phyloP scores from a whole-genome alignment of 2,797 vertebrate genomes.

The Dicrostonyx torquatus region DNA sequence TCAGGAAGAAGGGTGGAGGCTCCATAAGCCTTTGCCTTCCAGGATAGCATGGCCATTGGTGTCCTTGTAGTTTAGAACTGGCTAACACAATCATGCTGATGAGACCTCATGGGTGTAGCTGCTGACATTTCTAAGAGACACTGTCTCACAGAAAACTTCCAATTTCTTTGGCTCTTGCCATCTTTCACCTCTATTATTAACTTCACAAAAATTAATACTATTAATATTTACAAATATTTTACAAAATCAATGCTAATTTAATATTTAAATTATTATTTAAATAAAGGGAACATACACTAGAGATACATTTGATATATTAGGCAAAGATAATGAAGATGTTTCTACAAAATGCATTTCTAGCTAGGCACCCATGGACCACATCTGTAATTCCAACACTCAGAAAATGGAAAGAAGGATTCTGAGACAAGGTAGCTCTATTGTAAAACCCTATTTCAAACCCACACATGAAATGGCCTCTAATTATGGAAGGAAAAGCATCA shows the following conservation, averaged over 20 bases:
- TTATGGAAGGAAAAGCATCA: slow-evolving; percentile 28
- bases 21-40: background rate
- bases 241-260: background rate
- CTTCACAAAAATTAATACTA: background rate
- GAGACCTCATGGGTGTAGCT: background rate
- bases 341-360: background rate
- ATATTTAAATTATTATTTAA: background rate
- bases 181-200: background rate
- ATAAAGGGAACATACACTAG: background rate
- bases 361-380: too few species aligned
- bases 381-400: background rate
- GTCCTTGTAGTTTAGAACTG: background rate
- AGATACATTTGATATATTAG: background rate
- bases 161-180: background rate
- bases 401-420: background rate
- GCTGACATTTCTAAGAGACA: background rate
- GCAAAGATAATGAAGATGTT: slow-evolving; percentile 1
- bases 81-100: background rate
- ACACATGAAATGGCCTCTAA: background rate
- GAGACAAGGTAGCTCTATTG: background rate
- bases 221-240: background rate
- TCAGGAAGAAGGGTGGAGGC: background rate
- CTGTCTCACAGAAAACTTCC: too few species aligned
- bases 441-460: background rate
- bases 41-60: background rate